A percentile compares a stretch with the other conserved stretches of the same genome.
Conservation (phyloP, 2,888 invertebrate genomes). For the Dynastes maya region DNA sequence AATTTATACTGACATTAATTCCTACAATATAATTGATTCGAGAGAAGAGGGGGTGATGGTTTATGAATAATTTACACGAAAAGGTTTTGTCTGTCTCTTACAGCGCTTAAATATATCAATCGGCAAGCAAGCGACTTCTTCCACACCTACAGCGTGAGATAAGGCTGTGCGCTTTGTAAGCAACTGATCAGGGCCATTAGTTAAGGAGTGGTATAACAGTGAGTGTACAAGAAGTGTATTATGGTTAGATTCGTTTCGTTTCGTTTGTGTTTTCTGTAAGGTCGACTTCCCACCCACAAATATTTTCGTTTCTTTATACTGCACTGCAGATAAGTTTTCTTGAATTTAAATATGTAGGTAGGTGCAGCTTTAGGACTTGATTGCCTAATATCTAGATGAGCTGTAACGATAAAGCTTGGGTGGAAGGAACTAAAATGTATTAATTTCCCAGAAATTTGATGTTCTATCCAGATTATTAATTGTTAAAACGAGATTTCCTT, state of each 20-base stretch:
- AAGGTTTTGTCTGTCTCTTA: constrained; percentile 10
- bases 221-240: constrained; percentile 30
- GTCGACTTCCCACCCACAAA: constrained; percentile 46
- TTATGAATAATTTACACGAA: constrained; percentile 25
- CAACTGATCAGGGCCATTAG: constrained; percentile 44
- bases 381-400: constrained; percentile 3
- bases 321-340: constrained; percentile 26
- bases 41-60: constrained; percentile 8
- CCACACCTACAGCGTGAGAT: constrained; percentile 44
- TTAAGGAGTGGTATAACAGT: constrained; percentile 40
- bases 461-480: too few relatives aligned
- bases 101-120: constrained; percentile 11
- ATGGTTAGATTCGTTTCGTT: constrained; percentile 37
- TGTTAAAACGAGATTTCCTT: too few relatives aligned
- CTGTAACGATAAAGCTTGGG: too few relatives aligned
- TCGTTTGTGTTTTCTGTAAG: constrained; percentile 35
- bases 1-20: constrained; percentile 18
- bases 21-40: background rate
- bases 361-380: background rate
- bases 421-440: too few relatives aligned
- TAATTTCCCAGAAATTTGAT: too few relatives aligned
- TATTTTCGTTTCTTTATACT: constrained; percentile 35
- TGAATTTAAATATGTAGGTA: background rate
- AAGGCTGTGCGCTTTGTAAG: constrained; percentile 36
- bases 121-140: constrained; percentile 24